Conservation (phyloP, 2,888 invertebrate genomes). For the Leptarthrus brevirostris region DNA sequence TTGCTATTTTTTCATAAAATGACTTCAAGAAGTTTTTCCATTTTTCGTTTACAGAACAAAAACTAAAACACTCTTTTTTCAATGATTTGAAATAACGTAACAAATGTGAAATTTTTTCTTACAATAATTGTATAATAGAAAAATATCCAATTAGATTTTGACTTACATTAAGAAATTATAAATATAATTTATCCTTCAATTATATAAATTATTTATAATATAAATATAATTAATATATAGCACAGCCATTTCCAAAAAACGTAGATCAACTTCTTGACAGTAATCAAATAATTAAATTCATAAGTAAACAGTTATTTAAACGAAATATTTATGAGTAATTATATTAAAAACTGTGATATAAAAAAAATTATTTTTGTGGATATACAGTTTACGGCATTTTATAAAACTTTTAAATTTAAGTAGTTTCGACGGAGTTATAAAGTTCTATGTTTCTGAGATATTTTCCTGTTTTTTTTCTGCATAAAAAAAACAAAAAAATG, state of each 20-base stretch:
- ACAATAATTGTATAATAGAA: background rate
- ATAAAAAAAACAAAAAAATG: too few relatives aligned
- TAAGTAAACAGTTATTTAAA: conserved; percentile 49
- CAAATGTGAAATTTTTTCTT: background rate
- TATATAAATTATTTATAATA: conserved; percentile 55
- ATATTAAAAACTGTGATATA: conserved; percentile 26
- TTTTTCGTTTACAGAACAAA: conserved; percentile 50
- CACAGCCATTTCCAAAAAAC: conserved; percentile 90
- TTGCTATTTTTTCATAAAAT: conserved; percentile 53
- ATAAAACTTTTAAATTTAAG: too few relatives aligned
- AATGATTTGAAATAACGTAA: background rate
- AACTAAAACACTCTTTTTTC: conserved; percentile 54
- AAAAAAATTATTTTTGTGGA: conserved; percentile 15
- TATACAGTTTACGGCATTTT: conserved; percentile 18
- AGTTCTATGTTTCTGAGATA: too few relatives aligned
- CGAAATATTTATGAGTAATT: conserved; percentile 42
- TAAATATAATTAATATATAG: conserved; percentile 64
- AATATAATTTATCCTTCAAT: conserved; percentile 28
- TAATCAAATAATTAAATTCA: conserved; percentile 56
- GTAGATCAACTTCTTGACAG: conserved; percentile 94
- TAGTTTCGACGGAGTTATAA: too few relatives aligned
- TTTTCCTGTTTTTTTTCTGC: too few relatives aligned
- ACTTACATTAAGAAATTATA: conserved; percentile 30
- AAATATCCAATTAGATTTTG: conserved; percentile 24
- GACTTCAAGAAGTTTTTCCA: conserved; percentile 67